Conservation (phyloP, 2,888 invertebrate genomes). For the Hybos culiciformis region DNA sequence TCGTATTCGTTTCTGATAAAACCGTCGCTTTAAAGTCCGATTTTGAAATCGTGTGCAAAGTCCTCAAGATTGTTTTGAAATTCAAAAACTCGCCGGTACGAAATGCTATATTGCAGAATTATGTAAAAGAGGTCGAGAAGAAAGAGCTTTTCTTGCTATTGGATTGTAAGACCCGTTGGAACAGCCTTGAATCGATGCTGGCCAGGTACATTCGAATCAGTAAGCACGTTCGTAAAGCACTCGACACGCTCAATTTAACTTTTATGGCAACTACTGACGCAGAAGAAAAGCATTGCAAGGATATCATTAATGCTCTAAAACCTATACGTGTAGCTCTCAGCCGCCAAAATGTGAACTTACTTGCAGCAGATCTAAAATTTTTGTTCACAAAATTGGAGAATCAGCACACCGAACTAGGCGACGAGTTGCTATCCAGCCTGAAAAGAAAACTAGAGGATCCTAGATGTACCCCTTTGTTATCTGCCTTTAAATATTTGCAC, state of each 20-base stretch:
- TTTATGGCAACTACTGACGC: too few relatives aligned
- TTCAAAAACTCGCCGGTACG: neutral
- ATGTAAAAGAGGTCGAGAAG: neutral
- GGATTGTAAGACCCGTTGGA: constrained; percentile 3
- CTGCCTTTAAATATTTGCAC: neutral
- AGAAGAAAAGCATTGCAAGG: too few relatives aligned
- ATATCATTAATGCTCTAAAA: too few relatives aligned
- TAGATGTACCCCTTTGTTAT: neutral
- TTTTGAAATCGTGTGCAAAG: neutral
- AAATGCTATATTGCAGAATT: neutral
- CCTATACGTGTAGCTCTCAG: too few relatives aligned
- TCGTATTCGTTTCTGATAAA: neutral
- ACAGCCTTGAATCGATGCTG: neutral
- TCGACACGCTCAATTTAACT: too few relatives aligned
- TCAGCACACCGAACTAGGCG: neutral
- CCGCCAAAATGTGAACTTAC: too few relatives aligned
- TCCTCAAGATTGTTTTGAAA: neutral
- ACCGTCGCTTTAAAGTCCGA: neutral
- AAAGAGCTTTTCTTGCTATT: neutral
- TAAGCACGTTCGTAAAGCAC: too few relatives aligned
- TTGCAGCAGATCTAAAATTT: too few relatives aligned
- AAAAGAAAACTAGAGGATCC: neutral
- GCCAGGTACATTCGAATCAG: neutral
- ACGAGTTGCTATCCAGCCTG: neutral
- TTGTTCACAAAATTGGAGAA: neutral